phyloP scores from a whole-genome alignment of 53 echinoderm and acorn worm genomes.

The Patiria pectinifera region DNA sequence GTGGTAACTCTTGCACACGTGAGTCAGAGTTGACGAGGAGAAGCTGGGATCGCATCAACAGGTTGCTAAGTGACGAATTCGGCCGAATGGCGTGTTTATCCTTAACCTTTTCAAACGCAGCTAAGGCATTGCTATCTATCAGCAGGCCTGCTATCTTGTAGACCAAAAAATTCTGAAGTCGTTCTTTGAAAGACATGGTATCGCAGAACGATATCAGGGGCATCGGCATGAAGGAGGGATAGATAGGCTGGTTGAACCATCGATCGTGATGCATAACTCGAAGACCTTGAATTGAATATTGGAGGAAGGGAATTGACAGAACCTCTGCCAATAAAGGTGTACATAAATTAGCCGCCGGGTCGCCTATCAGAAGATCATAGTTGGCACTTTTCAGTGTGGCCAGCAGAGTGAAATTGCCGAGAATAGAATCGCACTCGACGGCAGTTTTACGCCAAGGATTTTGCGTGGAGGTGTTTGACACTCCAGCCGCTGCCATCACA shows the following conservation, averaged over 20 bases:
- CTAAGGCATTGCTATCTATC: background rate
- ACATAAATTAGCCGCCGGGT: slow-evolving; percentile 40
- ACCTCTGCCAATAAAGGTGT: slow-evolving; percentile 18
- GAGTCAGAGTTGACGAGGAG: slow-evolving; percentile 27
- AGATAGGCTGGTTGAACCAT: slow-evolving; percentile 14
- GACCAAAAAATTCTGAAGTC: background rate
- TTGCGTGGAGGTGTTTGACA: background rate
- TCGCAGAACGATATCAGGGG: slow-evolving; percentile 17
- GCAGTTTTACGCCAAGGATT: slow-evolving; percentile 10
- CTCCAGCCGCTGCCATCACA: background rate
- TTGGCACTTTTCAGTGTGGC: background rate
- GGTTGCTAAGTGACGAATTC: background rate
- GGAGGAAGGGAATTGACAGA: slow-evolving; percentile 14
- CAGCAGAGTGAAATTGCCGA: slow-evolving; percentile 19
- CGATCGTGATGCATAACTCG: slow-evolving; percentile 4
- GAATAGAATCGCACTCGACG: slow-evolving; percentile 31
- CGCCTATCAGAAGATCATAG: slow-evolving; percentile 38
- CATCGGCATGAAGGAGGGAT: slow-evolving; percentile 36
- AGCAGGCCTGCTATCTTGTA: background rate
- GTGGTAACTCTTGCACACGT: slow-evolving; percentile 34
- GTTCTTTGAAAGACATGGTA: slow-evolving; percentile 17
- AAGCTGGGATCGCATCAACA: slow-evolving; percentile 1
- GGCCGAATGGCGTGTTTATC: slow-evolving; percentile 14
- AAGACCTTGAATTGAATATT: background rate
- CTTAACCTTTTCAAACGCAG: slow-evolving; percentile 23